phyloP scores from a whole-genome alignment of 2,797 vertebrate genomes.

The Chrysocyon brachyurus region DNA sequence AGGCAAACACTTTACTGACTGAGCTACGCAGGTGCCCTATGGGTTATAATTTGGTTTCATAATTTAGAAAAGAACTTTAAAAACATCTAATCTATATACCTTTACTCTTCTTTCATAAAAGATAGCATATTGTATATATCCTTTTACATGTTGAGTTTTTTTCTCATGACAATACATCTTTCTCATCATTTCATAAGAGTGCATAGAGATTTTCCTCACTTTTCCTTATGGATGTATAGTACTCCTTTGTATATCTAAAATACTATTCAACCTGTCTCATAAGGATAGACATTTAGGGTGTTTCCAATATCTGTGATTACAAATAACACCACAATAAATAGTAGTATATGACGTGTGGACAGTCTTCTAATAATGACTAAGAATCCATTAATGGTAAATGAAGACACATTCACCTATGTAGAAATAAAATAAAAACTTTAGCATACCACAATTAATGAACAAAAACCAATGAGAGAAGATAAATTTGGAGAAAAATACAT shows the following conservation, averaged over 20 bases:
- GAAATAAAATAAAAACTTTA: background rate
- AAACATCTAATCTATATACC: background rate
- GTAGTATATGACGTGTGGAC: background rate
- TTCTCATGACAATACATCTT: background rate
- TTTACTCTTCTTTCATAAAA: background rate
- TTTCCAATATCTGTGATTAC: background rate
- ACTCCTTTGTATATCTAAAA: background rate
- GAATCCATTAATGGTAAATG: background rate
- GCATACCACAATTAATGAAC: background rate
- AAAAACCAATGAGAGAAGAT: background rate
- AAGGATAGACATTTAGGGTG: background rate
- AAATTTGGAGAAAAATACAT: background rate
- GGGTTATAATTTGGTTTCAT: background rate
- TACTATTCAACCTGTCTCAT: background rate
- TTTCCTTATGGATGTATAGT: background rate
- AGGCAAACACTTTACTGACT: too few relatives aligned
- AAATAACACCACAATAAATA: background rate
- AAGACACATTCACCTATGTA: background rate
- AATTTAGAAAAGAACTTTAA: background rate
- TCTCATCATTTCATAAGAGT: background rate
- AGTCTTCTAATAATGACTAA: background rate
- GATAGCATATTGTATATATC: background rate
- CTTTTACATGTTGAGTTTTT: background rate
- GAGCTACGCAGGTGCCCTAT: too few relatives aligned
- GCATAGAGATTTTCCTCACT: background rate